A percentile compares a stretch with the other conserved stretches of the same genome.
Evolutionary conservation across 2,113 vertebrate genomes (phyloP).

Genomic region (Miniopterus natalensis): DNA sequence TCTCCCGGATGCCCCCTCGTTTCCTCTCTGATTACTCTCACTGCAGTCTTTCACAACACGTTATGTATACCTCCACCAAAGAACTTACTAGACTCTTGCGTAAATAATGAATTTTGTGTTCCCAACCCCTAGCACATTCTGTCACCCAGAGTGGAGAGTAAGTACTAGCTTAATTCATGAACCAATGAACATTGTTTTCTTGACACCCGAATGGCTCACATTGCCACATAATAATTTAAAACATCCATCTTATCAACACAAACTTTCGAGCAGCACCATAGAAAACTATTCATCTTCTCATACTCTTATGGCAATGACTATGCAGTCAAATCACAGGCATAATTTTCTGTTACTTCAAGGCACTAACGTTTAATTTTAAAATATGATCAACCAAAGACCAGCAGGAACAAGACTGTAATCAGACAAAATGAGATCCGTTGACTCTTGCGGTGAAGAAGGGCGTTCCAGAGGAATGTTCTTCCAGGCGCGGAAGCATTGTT

Average conservation of each 20-base stretch:
- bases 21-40: neutral
- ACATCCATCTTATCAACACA: neutral
- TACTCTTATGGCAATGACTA: neutral
- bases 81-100: neutral
- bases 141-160: neutral
- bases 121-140: neutral
- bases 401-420: neutral
- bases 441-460: neutral
- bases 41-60: neutral
- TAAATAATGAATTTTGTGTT: constrained; percentile 29
- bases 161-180: neutral
- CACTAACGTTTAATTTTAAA: neutral
- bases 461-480: neutral
- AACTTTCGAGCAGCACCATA: neutral
- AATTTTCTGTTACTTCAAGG: constrained; percentile 23
- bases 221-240: constrained; percentile 5
- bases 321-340: neutral
- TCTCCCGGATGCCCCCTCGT: neutral
- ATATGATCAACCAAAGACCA: neutral
- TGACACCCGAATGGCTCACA: neutral
- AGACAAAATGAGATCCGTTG: constrained; percentile 51
- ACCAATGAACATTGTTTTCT: neutral
- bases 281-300: neutral
- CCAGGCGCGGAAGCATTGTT: neutral
- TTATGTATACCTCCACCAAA: neutral